Base-by-base conservation (phyloP, 2,888 invertebrate genomes). In the Lasioglossum oenotherae region DNA sequence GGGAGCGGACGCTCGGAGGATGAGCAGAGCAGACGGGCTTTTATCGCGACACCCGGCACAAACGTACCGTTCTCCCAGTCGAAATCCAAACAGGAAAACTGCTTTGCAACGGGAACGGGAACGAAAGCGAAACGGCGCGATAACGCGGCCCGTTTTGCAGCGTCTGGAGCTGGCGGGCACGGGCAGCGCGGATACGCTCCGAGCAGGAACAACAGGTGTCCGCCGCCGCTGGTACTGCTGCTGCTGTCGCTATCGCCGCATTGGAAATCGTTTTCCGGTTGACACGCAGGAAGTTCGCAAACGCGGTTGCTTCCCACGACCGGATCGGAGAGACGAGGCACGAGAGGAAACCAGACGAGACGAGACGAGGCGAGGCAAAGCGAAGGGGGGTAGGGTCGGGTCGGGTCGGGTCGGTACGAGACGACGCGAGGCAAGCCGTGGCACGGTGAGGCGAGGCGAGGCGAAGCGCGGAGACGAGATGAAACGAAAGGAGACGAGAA, bases 161-260 rank as follows among this genome's bases (percentile, higher is more conserved):
- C 14, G n/a, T 64, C 27, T 67, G 46, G 16, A 31, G 35, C 23
- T 35, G 31, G 31, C 14, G 27, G 27, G 27, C 14, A 23, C 8
- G 27, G 31, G 49, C 31, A 53, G 23, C 23, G 12, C n/a, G n/a
- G 23, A 19, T 78, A 57, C n/a, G 71, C 27, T 46, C 57, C 57
- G 46, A 14, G 46, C 73, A 44, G 31, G 69, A 35, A 78, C 82
- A 84, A 82, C 84, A 84, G 82, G 84, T 84, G 82, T 82, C 72
- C 60, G 82, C 27, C 31, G 38, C 6, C 38, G 69, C 23, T 19
- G 67, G 27, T 31, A 19, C 23, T 23, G 19, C n/a, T 57, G 57
- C 23, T 10, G 69, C 23, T 38, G 69, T 23, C 23, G 69, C 19
- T 38, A 23, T 38, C 38, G 82, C 27, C 41, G 67, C 57, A 64